Evolutionary conservation across 92 coral and sea anemone species (phyloP).

Genomic region (Zoanthus sansibaricus): DNA sequence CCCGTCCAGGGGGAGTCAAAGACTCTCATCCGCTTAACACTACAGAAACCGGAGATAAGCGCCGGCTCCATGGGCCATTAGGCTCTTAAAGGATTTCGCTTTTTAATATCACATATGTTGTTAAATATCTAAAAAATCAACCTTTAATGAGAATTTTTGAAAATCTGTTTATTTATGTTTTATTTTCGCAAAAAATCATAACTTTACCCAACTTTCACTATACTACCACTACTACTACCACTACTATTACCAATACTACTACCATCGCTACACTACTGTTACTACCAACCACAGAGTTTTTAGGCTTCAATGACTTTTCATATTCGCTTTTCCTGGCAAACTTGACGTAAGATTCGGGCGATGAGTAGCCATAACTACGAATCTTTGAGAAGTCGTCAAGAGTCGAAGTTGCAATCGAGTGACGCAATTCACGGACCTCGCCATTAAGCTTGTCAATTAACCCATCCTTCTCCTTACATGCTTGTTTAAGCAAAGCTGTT

Average conservation of each 20-base stretch:
- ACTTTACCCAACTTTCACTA: too few species aligned
- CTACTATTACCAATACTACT: not conserved
- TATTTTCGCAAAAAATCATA: too few species aligned
- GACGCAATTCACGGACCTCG: slow-evolving; percentile 90
- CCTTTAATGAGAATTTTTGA: too few species aligned
- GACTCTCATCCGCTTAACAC: too few species aligned
- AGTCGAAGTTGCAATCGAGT: slow-evolving; percentile 94
- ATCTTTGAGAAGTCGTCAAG: slow-evolving; percentile 93
- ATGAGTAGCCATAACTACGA: slow-evolving; percentile 76
- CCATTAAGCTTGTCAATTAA: slow-evolving; percentile 81
- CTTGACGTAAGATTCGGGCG: slow-evolving; percentile 82
- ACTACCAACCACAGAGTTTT: slow-evolving; percentile 22
- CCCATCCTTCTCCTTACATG: slow-evolving; percentile 96
- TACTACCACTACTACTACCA: not conserved
- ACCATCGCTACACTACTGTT: not conserved
- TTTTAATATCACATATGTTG: too few species aligned
- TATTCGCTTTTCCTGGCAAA: slow-evolving; percentile 69
- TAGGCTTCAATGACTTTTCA: slow-evolving; percentile 27
- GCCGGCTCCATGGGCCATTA: too few species aligned
- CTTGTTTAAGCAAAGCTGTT: slow-evolving; percentile 85
- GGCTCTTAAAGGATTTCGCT: too few species aligned
- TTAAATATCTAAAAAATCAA: too few species aligned
- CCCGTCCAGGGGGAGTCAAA: too few species aligned
- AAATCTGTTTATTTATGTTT: too few species aligned
- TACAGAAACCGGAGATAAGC: too few species aligned